phyloP scores from a whole-genome alignment of 2,888 invertebrate genomes.

The Prosapia bicincta region DNA sequence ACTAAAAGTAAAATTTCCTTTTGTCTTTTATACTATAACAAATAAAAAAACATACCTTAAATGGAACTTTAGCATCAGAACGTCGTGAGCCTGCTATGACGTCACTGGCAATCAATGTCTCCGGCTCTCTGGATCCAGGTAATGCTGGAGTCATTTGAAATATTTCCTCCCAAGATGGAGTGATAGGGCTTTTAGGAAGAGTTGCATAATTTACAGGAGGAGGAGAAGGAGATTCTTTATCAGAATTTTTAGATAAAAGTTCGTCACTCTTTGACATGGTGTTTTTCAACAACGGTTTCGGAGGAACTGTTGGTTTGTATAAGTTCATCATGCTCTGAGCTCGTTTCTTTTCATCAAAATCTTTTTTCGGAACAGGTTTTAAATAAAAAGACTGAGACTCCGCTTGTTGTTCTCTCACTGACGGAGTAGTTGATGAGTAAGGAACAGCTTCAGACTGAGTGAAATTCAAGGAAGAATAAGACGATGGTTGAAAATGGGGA shows the following conservation, averaged over 20 bases:
- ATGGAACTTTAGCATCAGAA: neutral
- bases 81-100: neutral
- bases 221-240: conserved; percentile 41
- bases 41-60: neutral
- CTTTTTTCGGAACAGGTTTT: neutral
- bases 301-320: neutral
- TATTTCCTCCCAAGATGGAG: conserved; percentile 52
- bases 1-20: too few relatives aligned
- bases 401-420: too few relatives aligned
- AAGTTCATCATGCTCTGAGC: neutral
- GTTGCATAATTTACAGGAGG: conserved; percentile 53
- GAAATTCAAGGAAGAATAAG: neutral
- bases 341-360: neutral
- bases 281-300: neutral
- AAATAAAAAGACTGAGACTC: too few relatives aligned
- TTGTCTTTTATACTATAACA: too few relatives aligned
- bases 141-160: conserved; percentile 51
- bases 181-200: conserved; percentile 49
- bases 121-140: conserved; percentile 6
- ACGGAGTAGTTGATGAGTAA: neutral
- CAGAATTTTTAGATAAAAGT: neutral
- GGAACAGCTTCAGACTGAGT: neutral
- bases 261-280: neutral
- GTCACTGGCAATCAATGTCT: neutral
- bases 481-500: neutral